A percentile compares a stretch with the other conserved stretches of the same genome.
These are phyloP conservation scores for Isotomurus palustris DNA, from an alignment of 2,888 invertebrate species.

Conservation along the genomic window DNA sequence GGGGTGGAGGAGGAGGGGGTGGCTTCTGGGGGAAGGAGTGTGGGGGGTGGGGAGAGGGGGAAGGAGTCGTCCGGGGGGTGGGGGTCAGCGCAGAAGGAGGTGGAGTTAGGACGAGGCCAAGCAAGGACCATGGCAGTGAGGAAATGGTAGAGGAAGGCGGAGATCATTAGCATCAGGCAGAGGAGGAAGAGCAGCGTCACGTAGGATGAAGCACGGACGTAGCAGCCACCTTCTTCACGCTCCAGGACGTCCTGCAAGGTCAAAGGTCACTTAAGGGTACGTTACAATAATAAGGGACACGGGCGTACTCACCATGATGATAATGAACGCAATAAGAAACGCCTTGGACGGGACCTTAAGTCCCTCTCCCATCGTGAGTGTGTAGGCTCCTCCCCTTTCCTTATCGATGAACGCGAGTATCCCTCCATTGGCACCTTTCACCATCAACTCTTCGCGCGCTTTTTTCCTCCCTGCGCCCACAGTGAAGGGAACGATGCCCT, in stretches of 20 bases:
- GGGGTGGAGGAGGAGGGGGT: neutral
- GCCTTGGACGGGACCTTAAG: conserved; percentile 34
- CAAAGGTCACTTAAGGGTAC: neutral
- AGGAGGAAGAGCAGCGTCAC: conserved; percentile 32
- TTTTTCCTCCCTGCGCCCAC: conserved; percentile 31
- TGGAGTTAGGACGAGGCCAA: conserved; percentile 1
- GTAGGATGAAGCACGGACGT: conserved; percentile 36
- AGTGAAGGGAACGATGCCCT: conserved; percentile 31
- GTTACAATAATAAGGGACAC: neutral
- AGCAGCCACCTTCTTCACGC: conserved; percentile 34
- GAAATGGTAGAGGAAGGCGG: conserved; percentile 34
- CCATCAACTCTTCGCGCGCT: conserved; percentile 39
- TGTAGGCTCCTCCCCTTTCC: conserved; percentile 32
- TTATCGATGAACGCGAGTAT: conserved; percentile 39
- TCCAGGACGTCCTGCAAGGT: conserved; percentile 35
- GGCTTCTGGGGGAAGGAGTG: neutral
- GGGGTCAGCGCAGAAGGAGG: neutral
- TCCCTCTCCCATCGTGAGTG: conserved; percentile 38
- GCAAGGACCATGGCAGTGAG: conserved; percentile 34
- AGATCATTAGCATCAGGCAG: conserved; percentile 34
- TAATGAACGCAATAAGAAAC: conserved; percentile 38
- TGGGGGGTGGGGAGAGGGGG: neutral
- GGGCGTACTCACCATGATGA: conserved; percentile 38
- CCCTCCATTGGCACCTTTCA: conserved; percentile 33
- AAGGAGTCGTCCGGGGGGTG: neutral